phyloP scores from a whole-genome alignment of 2,113 vertebrate species.

The Nerophis lumbriciformis region DNA sequence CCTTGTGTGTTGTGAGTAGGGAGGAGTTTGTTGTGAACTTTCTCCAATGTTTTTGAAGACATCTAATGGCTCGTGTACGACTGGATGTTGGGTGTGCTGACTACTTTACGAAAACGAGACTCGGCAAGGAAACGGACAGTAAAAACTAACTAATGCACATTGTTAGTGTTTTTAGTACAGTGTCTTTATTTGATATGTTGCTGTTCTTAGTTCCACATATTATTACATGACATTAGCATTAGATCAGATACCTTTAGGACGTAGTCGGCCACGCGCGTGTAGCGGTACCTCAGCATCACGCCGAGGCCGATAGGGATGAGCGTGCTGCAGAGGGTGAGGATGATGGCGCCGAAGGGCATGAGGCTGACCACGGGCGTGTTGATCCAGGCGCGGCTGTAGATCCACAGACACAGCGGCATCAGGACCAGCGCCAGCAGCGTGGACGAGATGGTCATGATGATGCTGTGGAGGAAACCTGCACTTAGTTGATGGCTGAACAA shows the following conservation, averaged over 20 bases:
- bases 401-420: constrained; percentile 94
- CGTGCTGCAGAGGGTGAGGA: constrained; percentile 90
- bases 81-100: no score
- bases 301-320: constrained; percentile 90
- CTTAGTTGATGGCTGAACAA: neutral
- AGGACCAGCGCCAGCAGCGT: constrained; percentile 87
- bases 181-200: no score
- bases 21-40: no score
- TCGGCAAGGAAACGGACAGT: neutral
- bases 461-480: constrained; percentile 63
- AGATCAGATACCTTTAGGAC: constrained; percentile 81
- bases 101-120: no score
- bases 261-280: constrained; percentile 80
- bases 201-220: no score
- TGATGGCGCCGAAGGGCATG: constrained; percentile 88
- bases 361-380: constrained; percentile 87
- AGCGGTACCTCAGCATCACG: constrained; percentile 81
- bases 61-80: no score
- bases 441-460: constrained; percentile 98
- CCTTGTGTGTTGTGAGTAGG: no score
- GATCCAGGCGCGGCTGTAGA: constrained; percentile 95
- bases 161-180: neutral
- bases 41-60: no score
- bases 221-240: no score
- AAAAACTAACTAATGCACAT: neutral